A percentile compares a stretch with the other conserved stretches of the same genome.
Evolutionary conservation across 2,113 vertebrate genomes (phyloP).

Genomic region (cat (Felis catus)): F.catus_Fca126_mat1.0 CM031412.1:30791501-30792000

Average conservation of each 20-base stretch:
- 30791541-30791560: background rate
- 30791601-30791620: background rate
- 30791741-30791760: background rate
- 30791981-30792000: background rate
- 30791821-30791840: background rate
- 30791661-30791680: background rate
- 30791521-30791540: background rate
- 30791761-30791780: background rate
- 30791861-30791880: background rate
- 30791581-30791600: background rate
- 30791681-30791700: background rate
- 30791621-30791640: background rate
- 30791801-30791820: background rate
- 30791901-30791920: background rate
- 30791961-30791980: background rate
- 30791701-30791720: background rate
- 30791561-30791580: background rate
- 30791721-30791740: background rate
- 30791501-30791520: background rate
- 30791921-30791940: background rate
- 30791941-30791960: background rate
- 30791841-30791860: background rate
- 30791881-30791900: background rate
- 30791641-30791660: background rate
- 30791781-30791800: background rate